Conservation (phyloP, 1,140 invertebrate genomes). For the Scylla paramamosain region DNA sequence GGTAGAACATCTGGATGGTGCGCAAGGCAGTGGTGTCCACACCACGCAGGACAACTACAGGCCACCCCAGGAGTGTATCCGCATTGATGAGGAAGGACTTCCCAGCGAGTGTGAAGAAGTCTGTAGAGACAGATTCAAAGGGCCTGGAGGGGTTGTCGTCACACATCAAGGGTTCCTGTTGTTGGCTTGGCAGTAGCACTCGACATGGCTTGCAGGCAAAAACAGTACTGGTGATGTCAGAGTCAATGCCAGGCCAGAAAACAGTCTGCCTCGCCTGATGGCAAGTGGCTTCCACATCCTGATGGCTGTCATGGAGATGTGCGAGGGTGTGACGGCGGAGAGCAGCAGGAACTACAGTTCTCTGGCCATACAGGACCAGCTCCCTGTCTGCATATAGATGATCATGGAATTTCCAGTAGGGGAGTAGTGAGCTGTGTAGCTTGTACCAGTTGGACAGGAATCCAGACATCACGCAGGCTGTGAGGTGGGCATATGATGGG, state of each 20-base stretch:
- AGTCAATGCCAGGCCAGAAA: neutral
- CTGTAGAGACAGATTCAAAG: neutral
- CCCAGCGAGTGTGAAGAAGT: constrained; percentile 38
- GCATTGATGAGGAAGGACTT: neutral
- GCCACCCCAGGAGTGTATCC: neutral
- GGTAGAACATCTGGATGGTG: too few relatives aligned
- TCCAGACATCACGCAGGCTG: neutral
- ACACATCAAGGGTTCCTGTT: neutral
- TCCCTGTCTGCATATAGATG: neutral
- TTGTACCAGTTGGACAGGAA: constrained; percentile 26
- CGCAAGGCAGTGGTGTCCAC: too few relatives aligned
- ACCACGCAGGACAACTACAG: neutral
- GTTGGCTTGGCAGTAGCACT: neutral
- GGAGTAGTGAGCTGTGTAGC: neutral
- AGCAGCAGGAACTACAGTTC: neutral
- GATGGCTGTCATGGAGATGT: neutral
- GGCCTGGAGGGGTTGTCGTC: neutral
- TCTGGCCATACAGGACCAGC: neutral
- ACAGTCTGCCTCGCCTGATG: neutral
- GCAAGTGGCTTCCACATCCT: neutral
- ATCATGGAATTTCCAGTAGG: neutral
- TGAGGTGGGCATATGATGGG: neutral
- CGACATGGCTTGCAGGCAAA: constrained; percentile 5
- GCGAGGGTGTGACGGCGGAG: neutral
- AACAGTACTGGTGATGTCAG: neutral